Percentiles rank a stretch among this genome's conserved stretches.
Evolutionary conservation across 2,888 invertebrate species (phyloP).

Genomic region (Notodonta ziczac): DNA sequence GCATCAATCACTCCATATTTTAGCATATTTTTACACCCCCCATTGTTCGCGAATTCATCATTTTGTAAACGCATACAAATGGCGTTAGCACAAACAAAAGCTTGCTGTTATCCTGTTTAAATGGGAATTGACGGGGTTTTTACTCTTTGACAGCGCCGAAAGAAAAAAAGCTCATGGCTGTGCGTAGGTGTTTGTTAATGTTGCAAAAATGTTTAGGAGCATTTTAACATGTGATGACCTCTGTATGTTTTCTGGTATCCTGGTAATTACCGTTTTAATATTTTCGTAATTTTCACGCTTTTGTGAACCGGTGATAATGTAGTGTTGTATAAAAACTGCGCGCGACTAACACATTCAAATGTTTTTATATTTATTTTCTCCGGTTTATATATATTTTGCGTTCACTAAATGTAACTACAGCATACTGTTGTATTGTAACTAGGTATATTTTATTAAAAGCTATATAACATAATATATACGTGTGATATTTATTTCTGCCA

Average conservation of each 20-base stretch:
- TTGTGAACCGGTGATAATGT: background rate
- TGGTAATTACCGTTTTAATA: background rate
- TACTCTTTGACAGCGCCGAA: conserved; percentile 10
- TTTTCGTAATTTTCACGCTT: background rate
- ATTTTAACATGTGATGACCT: background rate
- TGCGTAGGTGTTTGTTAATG: background rate
- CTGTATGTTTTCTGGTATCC: background rate
- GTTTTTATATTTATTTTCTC: no score
- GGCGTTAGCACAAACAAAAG: conserved; percentile 16
- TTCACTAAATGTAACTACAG: no score
- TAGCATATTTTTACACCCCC: background rate
- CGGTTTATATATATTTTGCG: no score
- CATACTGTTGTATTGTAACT: no score
- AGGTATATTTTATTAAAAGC: no score
- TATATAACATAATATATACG: no score
- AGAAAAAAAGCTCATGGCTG: no score
- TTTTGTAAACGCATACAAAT: conserved; percentile 8
- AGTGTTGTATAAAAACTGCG: no score
- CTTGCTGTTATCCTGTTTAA: conserved; percentile 11
- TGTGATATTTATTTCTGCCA: background rate
- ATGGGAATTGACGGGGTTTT: conserved; percentile 25
- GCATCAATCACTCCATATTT: conserved; percentile 3
- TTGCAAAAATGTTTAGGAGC: background rate
- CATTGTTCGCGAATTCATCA: conserved; percentile 8
- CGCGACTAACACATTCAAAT: no score